Evolutionary conservation across 1,140 invertebrate genomes (phyloP).

Genomic region (Ruditapes philippinarum): DNA sequence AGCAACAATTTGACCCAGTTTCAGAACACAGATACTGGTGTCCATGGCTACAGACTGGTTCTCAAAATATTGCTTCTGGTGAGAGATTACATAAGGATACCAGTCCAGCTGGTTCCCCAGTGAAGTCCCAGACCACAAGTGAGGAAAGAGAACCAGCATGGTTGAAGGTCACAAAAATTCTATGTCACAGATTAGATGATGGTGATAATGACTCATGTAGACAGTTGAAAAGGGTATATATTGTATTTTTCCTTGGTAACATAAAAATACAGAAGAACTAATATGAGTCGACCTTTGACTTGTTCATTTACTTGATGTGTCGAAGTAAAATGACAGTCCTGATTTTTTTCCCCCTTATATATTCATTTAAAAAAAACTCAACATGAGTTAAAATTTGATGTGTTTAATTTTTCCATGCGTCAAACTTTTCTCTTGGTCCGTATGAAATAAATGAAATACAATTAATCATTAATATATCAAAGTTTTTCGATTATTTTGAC

Average conservation of each 20-base stretch:
- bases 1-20: conserved; percentile 72
- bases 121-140: neutral
- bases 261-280: no score
- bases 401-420: no score
- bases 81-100: neutral
- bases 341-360: no score
- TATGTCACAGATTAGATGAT: neutral
- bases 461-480: no score
- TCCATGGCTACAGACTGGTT: conserved; percentile 68
- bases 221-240: conserved; percentile 48
- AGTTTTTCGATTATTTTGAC: no score
- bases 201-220: conserved; percentile 11
- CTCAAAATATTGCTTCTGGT: neutral
- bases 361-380: no score
- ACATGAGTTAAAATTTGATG: neutral
- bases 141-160: neutral
- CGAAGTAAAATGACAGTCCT: no score
- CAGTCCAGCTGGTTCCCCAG: neutral
- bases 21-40: conserved; percentile 76
- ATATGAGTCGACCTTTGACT: no score
- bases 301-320: no score
- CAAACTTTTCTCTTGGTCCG: no score
- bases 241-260: no score
- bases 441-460: no score
- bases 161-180: conserved; percentile 22